phyloP scores from a whole-genome alignment of 2,113 vertebrate species.

The Heliornis fulica region DNA sequence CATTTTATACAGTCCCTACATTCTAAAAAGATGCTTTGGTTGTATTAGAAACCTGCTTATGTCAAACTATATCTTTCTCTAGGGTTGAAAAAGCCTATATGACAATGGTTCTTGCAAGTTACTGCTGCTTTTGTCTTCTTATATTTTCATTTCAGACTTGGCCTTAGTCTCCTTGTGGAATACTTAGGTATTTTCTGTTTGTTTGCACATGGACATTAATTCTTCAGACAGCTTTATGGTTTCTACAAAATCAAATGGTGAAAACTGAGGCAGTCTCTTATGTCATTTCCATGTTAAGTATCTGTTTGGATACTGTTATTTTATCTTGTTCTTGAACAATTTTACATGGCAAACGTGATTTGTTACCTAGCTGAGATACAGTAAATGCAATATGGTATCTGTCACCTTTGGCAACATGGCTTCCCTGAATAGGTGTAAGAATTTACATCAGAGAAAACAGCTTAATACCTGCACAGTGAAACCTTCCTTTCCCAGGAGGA shows the following conservation, averaged over 20 bases:
- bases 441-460: neutral
- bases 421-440: neutral
- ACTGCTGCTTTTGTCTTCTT: constrained; percentile 12
- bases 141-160: neutral
- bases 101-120: neutral
- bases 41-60: constrained; percentile 1
- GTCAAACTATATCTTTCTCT: neutral
- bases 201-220: constrained; percentile 4
- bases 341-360: neutral
- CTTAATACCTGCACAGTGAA: neutral
- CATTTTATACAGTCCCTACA: neutral
- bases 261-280: neutral
- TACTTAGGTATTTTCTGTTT: constrained; percentile 21
- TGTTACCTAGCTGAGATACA: neutral
- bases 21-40: neutral
- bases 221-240: constrained; percentile 21
- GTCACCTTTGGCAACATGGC: constrained; percentile 8
- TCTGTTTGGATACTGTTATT: constrained; percentile 27
- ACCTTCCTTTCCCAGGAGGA: neutral
- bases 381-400: neutral
- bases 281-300: constrained; percentile 42
- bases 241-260: constrained; percentile 32
- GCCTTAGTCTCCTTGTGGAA: constrained; percentile 11
- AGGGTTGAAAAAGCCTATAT: neutral
- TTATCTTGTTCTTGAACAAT: constrained; percentile 41